These are phyloP conservation scores for Lepidocyrtinus sp. DNA, from an alignment of 2,888 invertebrate genomes.

Conservation along the genomic window DNA sequence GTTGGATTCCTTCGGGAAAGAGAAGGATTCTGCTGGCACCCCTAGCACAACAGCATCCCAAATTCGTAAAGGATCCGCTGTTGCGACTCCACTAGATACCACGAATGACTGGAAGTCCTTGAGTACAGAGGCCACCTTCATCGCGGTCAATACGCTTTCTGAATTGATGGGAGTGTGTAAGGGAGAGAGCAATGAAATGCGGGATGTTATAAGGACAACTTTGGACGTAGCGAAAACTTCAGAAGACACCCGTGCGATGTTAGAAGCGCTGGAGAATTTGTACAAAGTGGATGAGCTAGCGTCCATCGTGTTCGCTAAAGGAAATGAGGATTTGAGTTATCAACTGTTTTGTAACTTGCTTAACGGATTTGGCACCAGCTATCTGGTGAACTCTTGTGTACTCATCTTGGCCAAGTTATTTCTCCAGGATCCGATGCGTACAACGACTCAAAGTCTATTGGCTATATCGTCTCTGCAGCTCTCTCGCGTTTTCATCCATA, in stretches of 20 bases:
- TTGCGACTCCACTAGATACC: slow-evolving; percentile 47
- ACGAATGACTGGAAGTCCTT: slow-evolving; percentile 67
- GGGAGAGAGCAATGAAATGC: slow-evolving; percentile 69
- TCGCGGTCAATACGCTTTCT: slow-evolving; percentile 67
- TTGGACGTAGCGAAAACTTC: slow-evolving; percentile 69
- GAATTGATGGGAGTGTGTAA: slow-evolving; percentile 67
- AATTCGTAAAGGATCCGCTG: slow-evolving; percentile 33
- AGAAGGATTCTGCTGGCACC: slow-evolving; percentile 27
- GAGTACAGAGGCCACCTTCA: slow-evolving; percentile 68
- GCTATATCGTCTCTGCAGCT: slow-evolving; percentile 67
- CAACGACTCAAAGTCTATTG: slow-evolving; percentile 68
- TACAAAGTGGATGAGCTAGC: slow-evolving; percentile 68
- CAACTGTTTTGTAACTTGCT: slow-evolving; percentile 69
- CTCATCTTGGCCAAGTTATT: slow-evolving; percentile 67
- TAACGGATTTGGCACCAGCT: slow-evolving; percentile 69
- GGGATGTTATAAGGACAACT: slow-evolving; percentile 69
- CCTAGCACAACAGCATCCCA: slow-evolving; percentile 15
- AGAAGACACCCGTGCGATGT: slow-evolving; percentile 69
- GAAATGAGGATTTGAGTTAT: slow-evolving; percentile 69
- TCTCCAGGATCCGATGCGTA: slow-evolving; percentile 66
- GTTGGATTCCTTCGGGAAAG: slow-evolving; percentile 44
- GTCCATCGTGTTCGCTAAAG: slow-evolving; percentile 69
- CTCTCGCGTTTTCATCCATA: slow-evolving; percentile 67
- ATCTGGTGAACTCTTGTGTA: slow-evolving; percentile 68
- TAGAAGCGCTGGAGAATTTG: slow-evolving; percentile 68